Evolutionary conservation across 2,797 vertebrate species (phyloP).

Genomic region (Channa striata): DNA sequence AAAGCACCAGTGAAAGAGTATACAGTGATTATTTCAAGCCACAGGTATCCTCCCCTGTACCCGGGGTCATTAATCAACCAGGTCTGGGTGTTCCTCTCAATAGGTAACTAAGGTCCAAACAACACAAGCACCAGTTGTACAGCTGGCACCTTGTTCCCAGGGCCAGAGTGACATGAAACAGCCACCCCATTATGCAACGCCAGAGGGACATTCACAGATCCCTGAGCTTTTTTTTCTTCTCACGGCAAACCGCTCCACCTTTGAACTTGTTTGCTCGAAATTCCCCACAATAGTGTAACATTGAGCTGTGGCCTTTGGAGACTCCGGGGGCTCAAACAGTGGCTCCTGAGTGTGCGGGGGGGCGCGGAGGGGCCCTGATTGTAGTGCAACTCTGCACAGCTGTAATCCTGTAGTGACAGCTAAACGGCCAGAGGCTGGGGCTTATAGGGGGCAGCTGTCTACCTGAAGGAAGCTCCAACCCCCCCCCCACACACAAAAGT

Average conservation of each 20-base stretch:
- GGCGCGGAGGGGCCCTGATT: conserved; percentile 51
- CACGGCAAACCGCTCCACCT: conserved; percentile 48
- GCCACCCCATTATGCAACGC: conserved; percentile 3
- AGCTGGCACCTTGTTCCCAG: conserved; percentile 56
- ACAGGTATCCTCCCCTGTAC: conserved; percentile 49
- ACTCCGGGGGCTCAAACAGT: conserved; percentile 68
- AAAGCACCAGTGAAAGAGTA: conserved; percentile 64
- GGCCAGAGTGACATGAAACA: conserved; percentile 32
- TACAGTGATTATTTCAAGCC: conserved; percentile 68
- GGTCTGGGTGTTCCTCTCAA: conserved; percentile 37
- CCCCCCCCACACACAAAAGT: conserved; percentile 11
- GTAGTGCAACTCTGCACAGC: conserved; percentile 69
- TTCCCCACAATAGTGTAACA: conserved; percentile 79
- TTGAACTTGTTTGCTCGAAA: conserved; percentile 83
- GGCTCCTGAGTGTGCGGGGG: conserved; percentile 74
- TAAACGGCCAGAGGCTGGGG: conserved; percentile 60
- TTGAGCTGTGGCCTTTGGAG: conserved; percentile 44
- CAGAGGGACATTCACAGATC: conserved; percentile 53
- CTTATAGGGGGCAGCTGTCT: conserved; percentile 57
- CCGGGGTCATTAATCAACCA: conserved; percentile 64
- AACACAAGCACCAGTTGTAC: conserved; percentile 50
- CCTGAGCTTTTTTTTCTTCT: conserved; percentile 36
- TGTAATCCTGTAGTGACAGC: conserved; percentile 81
- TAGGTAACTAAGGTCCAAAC: conserved; percentile 42
- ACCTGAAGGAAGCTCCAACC: conserved; percentile 61